A percentile compares a stretch with the other conserved stretches of the same genome.
These are phyloP conservation scores for Galago senegalensis DNA, from an alignment of 2,797 vertebrate genomes.

Conservation along the genomic window DNA sequence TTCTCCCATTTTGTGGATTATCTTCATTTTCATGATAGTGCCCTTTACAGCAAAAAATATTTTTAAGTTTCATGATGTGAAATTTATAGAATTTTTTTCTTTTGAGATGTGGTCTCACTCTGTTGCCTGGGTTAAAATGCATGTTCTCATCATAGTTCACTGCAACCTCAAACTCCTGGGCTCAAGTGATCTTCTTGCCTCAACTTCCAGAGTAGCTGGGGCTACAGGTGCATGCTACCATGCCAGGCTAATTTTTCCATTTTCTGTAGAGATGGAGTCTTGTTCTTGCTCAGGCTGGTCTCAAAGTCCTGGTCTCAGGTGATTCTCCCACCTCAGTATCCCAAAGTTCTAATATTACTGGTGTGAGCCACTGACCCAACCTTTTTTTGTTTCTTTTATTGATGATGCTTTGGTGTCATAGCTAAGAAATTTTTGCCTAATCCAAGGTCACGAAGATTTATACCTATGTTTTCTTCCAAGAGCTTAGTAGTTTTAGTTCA, in stretches of 20 bases:
- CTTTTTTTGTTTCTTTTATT: constrained; percentile 33
- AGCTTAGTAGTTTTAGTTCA: not conserved
- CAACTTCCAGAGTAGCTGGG: not conserved
- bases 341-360: no score
- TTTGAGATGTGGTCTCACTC: not conserved
- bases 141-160: not conserved
- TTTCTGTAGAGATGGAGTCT: no score
- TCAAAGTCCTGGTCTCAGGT: no score
- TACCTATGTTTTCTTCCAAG: constrained; percentile 18
- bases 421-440: not conserved
- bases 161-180: not conserved
- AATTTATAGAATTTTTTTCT: no score
- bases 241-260: no score
- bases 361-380: not conserved
- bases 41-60: not conserved
- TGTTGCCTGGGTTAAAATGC: not conserved
- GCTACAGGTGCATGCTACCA: not conserved
- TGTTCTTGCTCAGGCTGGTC: no score
- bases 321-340: no score
- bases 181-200: not conserved
- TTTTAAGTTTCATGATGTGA: not conserved
- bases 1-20: not conserved
- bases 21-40: not conserved
- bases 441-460: not conserved
- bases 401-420: not conserved